Evolutionary conservation across 2,797 vertebrate genomes (phyloP).

Genomic region (Melanotaenia trifasciata): DNA sequence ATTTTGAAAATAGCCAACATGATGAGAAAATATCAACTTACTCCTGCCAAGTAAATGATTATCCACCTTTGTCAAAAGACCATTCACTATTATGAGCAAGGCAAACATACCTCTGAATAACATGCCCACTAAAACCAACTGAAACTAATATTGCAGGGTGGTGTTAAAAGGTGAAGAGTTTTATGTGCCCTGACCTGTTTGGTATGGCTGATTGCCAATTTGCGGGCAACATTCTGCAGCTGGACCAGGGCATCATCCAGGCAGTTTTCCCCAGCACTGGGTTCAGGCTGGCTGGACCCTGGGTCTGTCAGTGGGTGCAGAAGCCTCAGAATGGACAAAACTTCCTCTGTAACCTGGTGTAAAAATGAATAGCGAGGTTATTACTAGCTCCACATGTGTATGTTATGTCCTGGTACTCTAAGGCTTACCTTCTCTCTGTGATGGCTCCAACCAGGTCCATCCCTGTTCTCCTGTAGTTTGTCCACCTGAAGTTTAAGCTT

Average conservation of each 20-base stretch:
- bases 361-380: background rate
- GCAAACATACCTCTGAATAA: constrained; percentile 25
- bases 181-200: constrained; percentile 64
- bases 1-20: background rate
- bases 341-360: constrained; percentile 79
- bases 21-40: background rate
- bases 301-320: constrained; percentile 73
- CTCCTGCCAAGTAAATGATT: background rate
- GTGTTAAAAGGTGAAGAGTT: background rate
- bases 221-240: constrained; percentile 76
- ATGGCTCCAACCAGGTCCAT: constrained; percentile 75
- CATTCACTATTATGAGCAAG: constrained; percentile 2
- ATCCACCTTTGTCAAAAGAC: background rate
- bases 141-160: background rate
- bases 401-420: accelerated
- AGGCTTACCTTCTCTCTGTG: constrained; percentile 72
- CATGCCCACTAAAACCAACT: constrained; percentile 26
- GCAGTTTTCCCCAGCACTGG: constrained; percentile 1
- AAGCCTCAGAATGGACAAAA: constrained; percentile 79
- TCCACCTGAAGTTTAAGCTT: constrained; percentile 85
- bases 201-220: constrained; percentile 73
- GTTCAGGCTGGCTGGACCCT: background rate
- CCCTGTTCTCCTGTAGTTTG: constrained; percentile 78
- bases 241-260: constrained; percentile 74
- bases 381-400: background rate